Evolutionary conservation across 2,797 vertebrate genomes (phyloP).

Genomic region (Enteromius unitaeniatus): DNA sequence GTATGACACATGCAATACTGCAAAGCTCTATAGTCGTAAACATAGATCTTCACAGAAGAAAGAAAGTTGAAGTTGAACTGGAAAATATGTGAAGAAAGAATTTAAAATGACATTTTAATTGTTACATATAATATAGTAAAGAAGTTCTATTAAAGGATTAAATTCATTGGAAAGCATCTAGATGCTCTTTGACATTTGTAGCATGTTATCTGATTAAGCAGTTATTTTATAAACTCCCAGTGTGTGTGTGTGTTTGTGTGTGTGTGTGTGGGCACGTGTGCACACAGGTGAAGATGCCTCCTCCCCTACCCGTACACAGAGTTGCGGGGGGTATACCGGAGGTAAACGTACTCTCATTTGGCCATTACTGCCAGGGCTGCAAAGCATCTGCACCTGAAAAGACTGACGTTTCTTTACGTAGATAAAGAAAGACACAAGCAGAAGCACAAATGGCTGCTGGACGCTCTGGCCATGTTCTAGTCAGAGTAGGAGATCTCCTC

Average conservation of each 20-base stretch:
- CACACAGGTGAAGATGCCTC: slow-evolving; percentile 82
- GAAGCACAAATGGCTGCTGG: slow-evolving; percentile 38
- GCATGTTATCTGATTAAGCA: neutral
- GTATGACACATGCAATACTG: neutral
- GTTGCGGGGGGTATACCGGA: slow-evolving; percentile 83
- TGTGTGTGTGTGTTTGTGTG: neutral
- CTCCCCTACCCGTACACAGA: slow-evolving; percentile 80
- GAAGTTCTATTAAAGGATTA: neutral
- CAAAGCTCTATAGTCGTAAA: neutral
- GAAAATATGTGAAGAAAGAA: neutral
- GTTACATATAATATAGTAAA: neutral
- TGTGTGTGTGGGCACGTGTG: slow-evolving; percentile 49
- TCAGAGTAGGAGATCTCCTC: slow-evolving; percentile 44
- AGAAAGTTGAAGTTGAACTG: neutral
- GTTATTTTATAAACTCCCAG: slow-evolving; percentile 9
- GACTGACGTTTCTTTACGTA: slow-evolving; percentile 57
- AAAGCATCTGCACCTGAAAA: slow-evolving; percentile 25
- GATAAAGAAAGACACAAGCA: slow-evolving; percentile 58
- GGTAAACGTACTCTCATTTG: slow-evolving; percentile 79
- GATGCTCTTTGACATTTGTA: neutral
- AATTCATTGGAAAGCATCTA: neutral
- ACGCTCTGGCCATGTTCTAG: slow-evolving; percentile 52
- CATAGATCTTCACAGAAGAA: neutral
- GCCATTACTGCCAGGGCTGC: slow-evolving; percentile 56
- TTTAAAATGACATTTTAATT: neutral